phyloP scores from a whole-genome alignment of 2,888 invertebrate species.

The Catocala sponsa region DNA sequence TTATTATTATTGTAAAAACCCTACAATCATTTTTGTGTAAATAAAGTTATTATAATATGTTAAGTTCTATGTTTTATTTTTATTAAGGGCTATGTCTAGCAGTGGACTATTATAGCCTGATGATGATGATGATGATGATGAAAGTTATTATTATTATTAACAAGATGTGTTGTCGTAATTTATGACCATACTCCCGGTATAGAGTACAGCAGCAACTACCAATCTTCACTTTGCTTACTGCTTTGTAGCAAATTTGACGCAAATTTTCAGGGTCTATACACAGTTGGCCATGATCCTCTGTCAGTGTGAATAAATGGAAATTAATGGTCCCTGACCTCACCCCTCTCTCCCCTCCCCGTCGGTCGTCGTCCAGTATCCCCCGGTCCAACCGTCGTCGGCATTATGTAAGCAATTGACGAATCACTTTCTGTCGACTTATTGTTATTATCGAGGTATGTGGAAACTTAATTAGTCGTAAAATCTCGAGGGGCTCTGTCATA shows the following conservation, averaged over 20 bases:
- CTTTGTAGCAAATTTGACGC: conserved; percentile 17
- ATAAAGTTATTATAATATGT: too few species aligned
- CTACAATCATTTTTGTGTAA: too few species aligned
- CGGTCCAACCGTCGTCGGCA: conserved; percentile 24
- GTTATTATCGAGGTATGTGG: conserved; percentile 20
- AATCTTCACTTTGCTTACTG: conserved; percentile 2
- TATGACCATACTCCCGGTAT: too few species aligned
- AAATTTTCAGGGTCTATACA: conserved; percentile 55
- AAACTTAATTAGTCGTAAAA: background rate
- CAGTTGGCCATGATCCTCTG: conserved; percentile 57
- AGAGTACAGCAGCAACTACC: background rate
- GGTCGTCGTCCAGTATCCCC: conserved; percentile 20
- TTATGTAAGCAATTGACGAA: conserved; percentile 53
- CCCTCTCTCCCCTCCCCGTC: background rate
- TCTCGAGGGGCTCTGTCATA: too few species aligned
- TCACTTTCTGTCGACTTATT: conserved; percentile 35
- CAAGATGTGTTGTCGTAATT: too few species aligned
- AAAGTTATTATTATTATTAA: too few species aligned
- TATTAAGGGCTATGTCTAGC: too few species aligned
- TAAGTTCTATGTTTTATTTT: too few species aligned
- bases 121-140: too few species aligned
- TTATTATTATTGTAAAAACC: too few species aligned
- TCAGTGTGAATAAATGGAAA: conserved; percentile 74
- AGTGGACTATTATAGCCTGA: too few species aligned
- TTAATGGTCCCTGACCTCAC: conserved; percentile 65